A percentile compares a stretch with the other conserved stretches of the same genome.
Conservation (phyloP, 2,888 invertebrate species). For the Pocota personata region DNA sequence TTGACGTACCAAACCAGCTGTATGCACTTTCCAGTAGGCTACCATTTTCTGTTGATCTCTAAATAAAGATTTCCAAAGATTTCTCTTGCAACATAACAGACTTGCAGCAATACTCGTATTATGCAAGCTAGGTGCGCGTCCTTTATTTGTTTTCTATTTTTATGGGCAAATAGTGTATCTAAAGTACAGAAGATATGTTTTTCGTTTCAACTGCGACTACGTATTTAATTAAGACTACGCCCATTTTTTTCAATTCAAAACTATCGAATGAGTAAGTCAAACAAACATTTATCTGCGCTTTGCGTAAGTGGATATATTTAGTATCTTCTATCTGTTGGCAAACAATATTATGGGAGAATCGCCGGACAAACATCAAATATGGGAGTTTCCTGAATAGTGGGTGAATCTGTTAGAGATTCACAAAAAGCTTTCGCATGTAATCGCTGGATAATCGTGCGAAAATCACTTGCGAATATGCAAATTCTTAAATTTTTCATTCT, state of each 20-base stretch:
- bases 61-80: slow-evolving; percentile 34
- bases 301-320: slow-evolving; percentile 7
- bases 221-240: neutral
- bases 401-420: neutral
- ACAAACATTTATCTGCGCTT: slow-evolving; percentile 7
- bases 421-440: neutral
- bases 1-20: neutral
- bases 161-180: too few species aligned
- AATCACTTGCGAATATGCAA: neutral
- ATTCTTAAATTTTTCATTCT: neutral
- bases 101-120: slow-evolving; percentile 22
- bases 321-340: neutral
- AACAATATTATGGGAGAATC: neutral
- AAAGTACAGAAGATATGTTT: neutral
- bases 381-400: neutral
- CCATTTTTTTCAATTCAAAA: slow-evolving; percentile 1
- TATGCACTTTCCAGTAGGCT: slow-evolving; percentile 24
- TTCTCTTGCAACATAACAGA: slow-evolving; percentile 26
- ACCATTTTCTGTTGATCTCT: slow-evolving; percentile 9
- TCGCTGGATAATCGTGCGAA: neutral
- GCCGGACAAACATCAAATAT: neutral
- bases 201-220: neutral
- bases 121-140: slow-evolving; percentile 16
- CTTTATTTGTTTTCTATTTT: neutral
- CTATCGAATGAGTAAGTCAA: neutral